Evolutionary conservation across 2,888 invertebrate species (phyloP).

Genomic region (Ophion ellenae): DNA sequence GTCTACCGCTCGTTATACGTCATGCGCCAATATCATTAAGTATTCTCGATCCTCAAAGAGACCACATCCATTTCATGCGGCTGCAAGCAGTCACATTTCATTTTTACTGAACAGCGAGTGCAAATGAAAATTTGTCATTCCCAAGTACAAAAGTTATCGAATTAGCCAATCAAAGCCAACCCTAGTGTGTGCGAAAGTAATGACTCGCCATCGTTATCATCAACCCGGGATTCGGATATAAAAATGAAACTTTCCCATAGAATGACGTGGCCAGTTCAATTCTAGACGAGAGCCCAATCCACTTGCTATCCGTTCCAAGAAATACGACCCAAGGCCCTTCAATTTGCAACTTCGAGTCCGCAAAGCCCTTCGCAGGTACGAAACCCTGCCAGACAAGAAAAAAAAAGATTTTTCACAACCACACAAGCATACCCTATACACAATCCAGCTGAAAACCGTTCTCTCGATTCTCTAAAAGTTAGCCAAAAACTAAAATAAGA

Average conservation of each 20-base stretch:
- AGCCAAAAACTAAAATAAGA: conserved; percentile 22
- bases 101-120: no score
- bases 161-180: no score
- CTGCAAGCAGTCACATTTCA: no score
- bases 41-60: no score
- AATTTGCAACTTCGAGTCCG: conserved; percentile 20
- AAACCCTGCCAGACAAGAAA: conserved; percentile 17
- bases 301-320: conserved; percentile 14
- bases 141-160: no score
- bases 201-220: neutral
- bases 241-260: conserved; percentile 23
- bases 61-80: no score
- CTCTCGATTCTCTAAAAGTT: conserved; percentile 53
- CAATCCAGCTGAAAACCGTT: conserved; percentile 46
- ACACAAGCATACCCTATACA: conserved; percentile 42
- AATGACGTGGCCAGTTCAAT: conserved; percentile 40
- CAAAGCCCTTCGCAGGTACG: conserved; percentile 6
- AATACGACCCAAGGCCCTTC: conserved; percentile 35
- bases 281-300: conserved; percentile 36
- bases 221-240: conserved; percentile 14
- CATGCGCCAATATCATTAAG: no score
- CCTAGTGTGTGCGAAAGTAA: no score
- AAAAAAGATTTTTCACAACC: conserved; percentile 9
- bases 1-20: no score
- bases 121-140: no score